Percentiles rank a stretch among this genome's conserved stretches.
Evolutionary conservation across 2,888 invertebrate species (phyloP).

Genomic region (Listrodromus nycthemerus): DNA sequence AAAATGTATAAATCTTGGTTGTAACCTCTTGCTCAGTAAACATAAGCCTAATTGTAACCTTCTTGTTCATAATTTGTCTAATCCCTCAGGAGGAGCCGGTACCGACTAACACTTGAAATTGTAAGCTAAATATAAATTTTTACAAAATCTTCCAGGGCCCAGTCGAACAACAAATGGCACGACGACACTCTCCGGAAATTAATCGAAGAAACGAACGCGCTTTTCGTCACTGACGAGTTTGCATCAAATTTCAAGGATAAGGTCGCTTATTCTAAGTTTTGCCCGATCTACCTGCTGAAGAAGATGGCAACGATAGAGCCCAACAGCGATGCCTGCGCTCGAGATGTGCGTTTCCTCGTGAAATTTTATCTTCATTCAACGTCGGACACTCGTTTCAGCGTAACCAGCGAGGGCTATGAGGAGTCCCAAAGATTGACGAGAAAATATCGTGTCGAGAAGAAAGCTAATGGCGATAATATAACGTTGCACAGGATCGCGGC

Average conservation of each 20-base stretch:
- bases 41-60: no score
- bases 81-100: no score
- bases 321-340: conserved; percentile 3
- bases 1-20: no score
- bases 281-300: conserved; percentile 28
- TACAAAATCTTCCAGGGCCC: not conserved
- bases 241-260: not conserved
- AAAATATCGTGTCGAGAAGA: conserved; percentile 36
- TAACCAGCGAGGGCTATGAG: conserved; percentile 29
- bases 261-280: conserved; percentile 21
- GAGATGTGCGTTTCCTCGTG: conserved; percentile 36
- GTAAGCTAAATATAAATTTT: not conserved
- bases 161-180: not conserved
- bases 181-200: not conserved
- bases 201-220: conserved; percentile 10
- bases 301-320: conserved; percentile 25
- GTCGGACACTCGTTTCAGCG: conserved; percentile 24
- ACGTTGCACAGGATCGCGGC: conserved; percentile 52
- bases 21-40: no score
- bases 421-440: conserved; percentile 10
- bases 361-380: conserved; percentile 37
- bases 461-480: conserved; percentile 28
- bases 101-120: not conserved
- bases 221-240: conserved; percentile 9
- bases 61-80: no score